Conservation (phyloP, 1,140 invertebrate species). For the Drosophila melanogaster region DNA sequence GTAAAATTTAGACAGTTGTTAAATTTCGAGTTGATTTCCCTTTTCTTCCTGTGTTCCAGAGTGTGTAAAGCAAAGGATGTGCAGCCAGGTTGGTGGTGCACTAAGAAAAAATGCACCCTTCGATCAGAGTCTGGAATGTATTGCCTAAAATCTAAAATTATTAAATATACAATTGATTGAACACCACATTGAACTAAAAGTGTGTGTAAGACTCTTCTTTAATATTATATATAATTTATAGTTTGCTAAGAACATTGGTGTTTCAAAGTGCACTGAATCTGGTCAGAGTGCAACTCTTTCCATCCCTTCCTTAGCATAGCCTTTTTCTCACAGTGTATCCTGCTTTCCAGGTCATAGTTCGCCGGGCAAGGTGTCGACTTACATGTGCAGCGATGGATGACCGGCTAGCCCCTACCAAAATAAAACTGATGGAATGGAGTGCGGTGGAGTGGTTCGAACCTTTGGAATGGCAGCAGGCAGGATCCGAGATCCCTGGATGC, state of each 20-base stretch:
- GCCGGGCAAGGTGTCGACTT: constrained; percentile 65
- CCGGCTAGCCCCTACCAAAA: background rate
- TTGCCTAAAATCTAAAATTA: no score
- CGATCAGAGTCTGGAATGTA: no score
- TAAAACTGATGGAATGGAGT: constrained; percentile 6
- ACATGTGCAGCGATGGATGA: constrained; percentile 53
- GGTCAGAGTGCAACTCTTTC: no score
- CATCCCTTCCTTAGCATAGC: background rate
- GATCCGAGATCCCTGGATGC: constrained; percentile 1
- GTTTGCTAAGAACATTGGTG: no score
- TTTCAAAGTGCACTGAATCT: no score
- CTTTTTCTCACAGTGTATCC: background rate
- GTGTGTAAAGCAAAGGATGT: constrained; percentile 15
- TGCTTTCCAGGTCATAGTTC: constrained; percentile 7
- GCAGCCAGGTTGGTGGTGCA: constrained; percentile 9
- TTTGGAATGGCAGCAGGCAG: constrained; percentile 1
- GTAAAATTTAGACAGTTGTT: constrained; percentile 29
- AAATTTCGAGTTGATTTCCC: constrained; percentile 39
- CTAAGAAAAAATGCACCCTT: background rate
- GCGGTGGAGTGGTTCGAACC: background rate
- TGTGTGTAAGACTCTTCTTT: no score
- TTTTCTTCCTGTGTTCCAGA: constrained; percentile 29
- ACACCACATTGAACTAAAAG: no score
- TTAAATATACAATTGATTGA: no score
- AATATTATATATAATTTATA: no score